phyloP scores from a whole-genome alignment of 2,888 invertebrate species.

The Uloborus plumipes region DNA sequence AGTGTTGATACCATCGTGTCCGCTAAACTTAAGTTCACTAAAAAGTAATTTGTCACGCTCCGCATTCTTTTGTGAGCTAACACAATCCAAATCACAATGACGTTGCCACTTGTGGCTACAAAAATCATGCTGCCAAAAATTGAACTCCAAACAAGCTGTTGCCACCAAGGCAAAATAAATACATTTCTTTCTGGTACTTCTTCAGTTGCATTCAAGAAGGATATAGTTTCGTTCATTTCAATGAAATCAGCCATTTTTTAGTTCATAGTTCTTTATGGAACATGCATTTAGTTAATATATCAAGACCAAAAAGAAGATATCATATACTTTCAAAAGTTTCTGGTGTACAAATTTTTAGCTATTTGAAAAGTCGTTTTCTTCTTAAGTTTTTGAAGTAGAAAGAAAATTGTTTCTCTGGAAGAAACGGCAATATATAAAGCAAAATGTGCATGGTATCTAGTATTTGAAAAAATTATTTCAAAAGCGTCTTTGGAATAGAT shows the following conservation, averaged over 20 bases:
- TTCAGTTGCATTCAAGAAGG: constrained; percentile 23
- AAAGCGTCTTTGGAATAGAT: too few species aligned
- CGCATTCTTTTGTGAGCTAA: constrained; percentile 95
- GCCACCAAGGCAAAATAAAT: constrained; percentile 66
- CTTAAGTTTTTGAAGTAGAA: too few species aligned
- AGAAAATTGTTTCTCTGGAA: too few species aligned
- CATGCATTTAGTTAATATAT: too few species aligned
- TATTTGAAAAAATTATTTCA: too few species aligned
- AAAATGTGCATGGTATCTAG: too few species aligned
- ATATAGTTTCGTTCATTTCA: constrained; percentile 38
- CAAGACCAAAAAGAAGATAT: too few species aligned
- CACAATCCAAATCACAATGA: constrained; percentile 98
- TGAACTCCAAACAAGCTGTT: constrained; percentile 87
- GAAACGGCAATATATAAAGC: too few species aligned
- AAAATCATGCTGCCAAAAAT: constrained; percentile 90
- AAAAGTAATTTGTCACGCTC: constrained; percentile 97
- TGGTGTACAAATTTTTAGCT: too few species aligned
- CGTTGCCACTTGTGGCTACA: constrained; percentile 95
- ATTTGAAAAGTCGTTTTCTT: too few species aligned
- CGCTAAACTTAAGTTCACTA: constrained; percentile 95
- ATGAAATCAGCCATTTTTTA: constrained; percentile 24
- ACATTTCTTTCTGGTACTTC: constrained; percentile 54
- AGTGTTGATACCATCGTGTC: constrained; percentile 95
- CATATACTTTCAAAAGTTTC: too few species aligned
- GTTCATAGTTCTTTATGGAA: neutral